Evolutionary conservation across 2,797 vertebrate genomes (phyloP).

Genomic region (Acrossocheilus wenchowensis): DNA sequence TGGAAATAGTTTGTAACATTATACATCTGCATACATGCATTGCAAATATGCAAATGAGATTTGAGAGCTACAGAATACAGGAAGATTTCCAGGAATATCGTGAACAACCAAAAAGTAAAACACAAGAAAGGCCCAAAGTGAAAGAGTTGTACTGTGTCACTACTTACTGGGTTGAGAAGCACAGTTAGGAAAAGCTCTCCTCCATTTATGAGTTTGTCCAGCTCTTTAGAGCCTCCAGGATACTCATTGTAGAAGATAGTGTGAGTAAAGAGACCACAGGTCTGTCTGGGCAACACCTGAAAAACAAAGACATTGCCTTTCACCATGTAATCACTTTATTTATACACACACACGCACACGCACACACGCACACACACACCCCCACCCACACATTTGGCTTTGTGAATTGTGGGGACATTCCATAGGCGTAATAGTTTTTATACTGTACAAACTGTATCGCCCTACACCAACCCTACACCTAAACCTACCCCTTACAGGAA

Average conservation of each 20-base stretch:
- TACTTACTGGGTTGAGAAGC: slow-evolving; percentile 86
- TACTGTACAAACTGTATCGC: no score
- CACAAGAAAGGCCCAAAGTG: not conserved
- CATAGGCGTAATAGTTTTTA: no score
- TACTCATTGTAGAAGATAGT: slow-evolving; percentile 91
- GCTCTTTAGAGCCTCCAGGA: slow-evolving; percentile 84
- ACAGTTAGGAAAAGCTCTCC: slow-evolving; percentile 89
- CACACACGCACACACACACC: no score
- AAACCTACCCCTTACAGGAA: no score
- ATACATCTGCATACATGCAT: not conserved
- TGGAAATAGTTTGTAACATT: not conserved
- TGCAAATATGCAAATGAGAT: not conserved
- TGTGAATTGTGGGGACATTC: no score
- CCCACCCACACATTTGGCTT: no score
- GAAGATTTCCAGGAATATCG: not conserved
- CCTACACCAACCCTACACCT: no score
- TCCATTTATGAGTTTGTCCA: slow-evolving; percentile 89
- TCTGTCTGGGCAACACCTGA: slow-evolving; percentile 88
- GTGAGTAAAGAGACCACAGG: slow-evolving; percentile 88
- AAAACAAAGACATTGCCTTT: slow-evolving; percentile 12
- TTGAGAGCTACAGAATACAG: not conserved
- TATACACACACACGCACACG: no score
- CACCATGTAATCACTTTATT: not conserved
- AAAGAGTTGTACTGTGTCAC: not conserved
- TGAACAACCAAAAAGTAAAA: no score